Conservation (phyloP, 1,140 invertebrate genomes). For the Drosophila ananassae region DNA sequence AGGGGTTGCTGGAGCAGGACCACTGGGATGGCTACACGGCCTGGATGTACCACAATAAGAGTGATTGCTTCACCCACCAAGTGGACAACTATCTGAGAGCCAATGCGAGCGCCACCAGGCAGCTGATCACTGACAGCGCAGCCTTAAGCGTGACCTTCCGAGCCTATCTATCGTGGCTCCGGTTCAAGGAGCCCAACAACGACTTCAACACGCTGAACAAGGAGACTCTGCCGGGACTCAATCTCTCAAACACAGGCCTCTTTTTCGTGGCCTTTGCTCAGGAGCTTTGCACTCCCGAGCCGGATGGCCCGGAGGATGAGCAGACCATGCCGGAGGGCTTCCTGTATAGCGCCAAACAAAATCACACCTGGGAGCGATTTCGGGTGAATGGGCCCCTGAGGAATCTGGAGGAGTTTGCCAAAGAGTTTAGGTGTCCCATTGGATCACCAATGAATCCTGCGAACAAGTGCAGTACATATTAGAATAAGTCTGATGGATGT, state of each 20-base stretch:
- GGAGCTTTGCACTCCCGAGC: conserved; percentile 47
- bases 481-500: background rate
- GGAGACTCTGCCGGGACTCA: conserved; percentile 67
- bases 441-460: conserved; percentile 73
- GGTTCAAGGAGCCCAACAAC: conserved; percentile 65
- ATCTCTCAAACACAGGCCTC: conserved; percentile 86
- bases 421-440: conserved; percentile 63
- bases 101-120: conserved; percentile 86
- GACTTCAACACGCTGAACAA: conserved; percentile 52
- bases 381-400: conserved; percentile 66
- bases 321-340: conserved; percentile 64
- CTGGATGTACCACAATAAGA: conserved; percentile 92
- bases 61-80: conserved; percentile 95
- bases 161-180: conserved; percentile 84
- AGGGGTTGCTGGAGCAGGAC: conserved; percentile 85
- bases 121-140: conserved; percentile 88
- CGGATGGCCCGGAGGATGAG: background rate
- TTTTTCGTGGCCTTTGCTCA: conserved; percentile 91
- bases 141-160: conserved; percentile 87
- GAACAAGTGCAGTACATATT: conserved; percentile 73
- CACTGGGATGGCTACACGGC: conserved; percentile 99
- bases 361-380: conserved; percentile 53
- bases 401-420: conserved; percentile 63
- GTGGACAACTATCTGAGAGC: conserved; percentile 86
- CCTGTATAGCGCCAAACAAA: conserved; percentile 51